Evolutionary conservation across 2,113 vertebrate species (phyloP).

Genomic region (Rhinolophus ferrumequinum): DNA sequence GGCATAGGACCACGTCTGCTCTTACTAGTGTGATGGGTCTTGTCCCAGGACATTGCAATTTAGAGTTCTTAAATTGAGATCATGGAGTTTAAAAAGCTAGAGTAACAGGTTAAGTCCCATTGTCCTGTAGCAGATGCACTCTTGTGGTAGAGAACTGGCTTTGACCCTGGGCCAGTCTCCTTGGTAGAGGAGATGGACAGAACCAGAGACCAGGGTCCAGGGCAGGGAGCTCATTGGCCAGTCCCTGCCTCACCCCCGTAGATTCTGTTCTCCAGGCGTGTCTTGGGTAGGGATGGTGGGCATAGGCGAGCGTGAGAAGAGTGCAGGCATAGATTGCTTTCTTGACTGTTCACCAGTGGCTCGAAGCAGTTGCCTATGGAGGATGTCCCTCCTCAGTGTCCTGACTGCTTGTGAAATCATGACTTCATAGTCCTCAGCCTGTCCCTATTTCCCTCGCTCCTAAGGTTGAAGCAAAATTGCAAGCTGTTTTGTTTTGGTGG

Average conservation of each 20-base stretch:
- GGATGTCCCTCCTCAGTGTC: background rate
- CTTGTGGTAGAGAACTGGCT: background rate
- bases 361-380: background rate
- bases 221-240: background rate
- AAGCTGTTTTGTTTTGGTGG: background rate
- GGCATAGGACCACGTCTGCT: background rate
- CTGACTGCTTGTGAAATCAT: background rate
- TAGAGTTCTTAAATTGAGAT: too few species aligned
- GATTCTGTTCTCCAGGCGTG: background rate
- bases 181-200: background rate
- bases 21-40: background rate
- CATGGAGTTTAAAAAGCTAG: background rate
- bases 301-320: accelerated
- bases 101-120: too few species aligned
- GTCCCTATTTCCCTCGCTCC: background rate
- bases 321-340: background rate
- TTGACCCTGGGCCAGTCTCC: background rate
- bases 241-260: background rate
- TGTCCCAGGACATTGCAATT: background rate
- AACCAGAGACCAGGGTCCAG: background rate
- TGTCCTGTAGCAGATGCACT: background rate
- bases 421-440: background rate
- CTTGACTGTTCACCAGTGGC: background rate
- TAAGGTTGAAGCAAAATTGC: background rate
- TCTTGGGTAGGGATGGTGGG: background rate